Base-by-base conservation (phyloP, 2,113 vertebrate species). In the Peromyscus polionotus region DNA sequence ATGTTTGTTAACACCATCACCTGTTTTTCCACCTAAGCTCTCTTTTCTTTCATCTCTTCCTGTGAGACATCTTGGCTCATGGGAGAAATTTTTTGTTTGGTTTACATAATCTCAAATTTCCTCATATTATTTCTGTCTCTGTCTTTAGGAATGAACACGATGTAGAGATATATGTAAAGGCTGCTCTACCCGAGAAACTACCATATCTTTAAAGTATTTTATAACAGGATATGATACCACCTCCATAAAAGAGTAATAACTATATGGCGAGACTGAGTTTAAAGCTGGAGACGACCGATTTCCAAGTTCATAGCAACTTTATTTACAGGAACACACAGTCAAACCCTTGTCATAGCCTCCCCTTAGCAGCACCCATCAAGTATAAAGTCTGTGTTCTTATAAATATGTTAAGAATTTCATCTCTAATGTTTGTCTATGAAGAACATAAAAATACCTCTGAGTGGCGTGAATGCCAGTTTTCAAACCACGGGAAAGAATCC, bases 341-440 rank as follows among this genome's bases (percentile, higher is more conserved):
- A 96, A 98, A 92, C 45, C 97, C 97, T 98, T 98, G 97, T 98
- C 98, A 97, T 75, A 84, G 59, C 79, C 59, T 91, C 24, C 31
- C 28, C 9, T 28, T 19, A 8, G 5, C 59, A 91, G 59, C 36
- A 1, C 48, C 79, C 73, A 48, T 96, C 84, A 94, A 98, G 95
- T 76, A 98, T 91, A 98, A 98, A 98, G 97, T 95, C 94, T 97
- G 77, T 98, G 95, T 97, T 96, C 97, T 98, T 97, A 97, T 98
- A 99, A 98, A 98, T 98, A 98, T 59, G 98, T 98, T 97, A 98
- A 98, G 98, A 98, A 98, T 98, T 98, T 98, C 98, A 96, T 98
- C 97, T 96, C 97, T 98, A 98, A 96, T 98, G 97, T 98, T 98
- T 98, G 98, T 97, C 93, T 98, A 97, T 96, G 95, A 97, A 97